Evolutionary conservation across 2,797 vertebrate genomes (phyloP), one percentile per base, ranked within the genome.

Genomic region (Parotocinclus haroldoi): DNA sequence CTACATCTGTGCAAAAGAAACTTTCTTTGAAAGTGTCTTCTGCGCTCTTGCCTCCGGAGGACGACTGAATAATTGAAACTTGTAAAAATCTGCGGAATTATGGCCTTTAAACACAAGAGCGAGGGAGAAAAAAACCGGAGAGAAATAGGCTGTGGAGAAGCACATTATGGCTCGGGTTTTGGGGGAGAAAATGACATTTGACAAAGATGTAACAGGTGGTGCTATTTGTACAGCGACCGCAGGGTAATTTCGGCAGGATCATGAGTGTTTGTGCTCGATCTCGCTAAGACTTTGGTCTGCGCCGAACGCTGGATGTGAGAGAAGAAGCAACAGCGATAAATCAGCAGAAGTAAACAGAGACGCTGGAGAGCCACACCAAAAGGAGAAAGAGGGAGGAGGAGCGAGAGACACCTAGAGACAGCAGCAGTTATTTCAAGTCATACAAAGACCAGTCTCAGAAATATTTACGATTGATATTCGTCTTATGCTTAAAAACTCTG

Each of bases 201-300:
- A 75, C 73, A 70, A 75, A 73, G 55, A 70, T 54, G 40, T 63
- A 67, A 61, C 42, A 62, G 69, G 65, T 67, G 55, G 66, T 44
- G 55, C 40, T 78, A 42, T 78, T 78, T 78, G 68, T 73, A 53
- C 38, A 63, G 45, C 63, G 58, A 67, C 56, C 58, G 61, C 56
- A 39, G 69, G n/a, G 66, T 72, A 78, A 75, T 78, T 75, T 78
- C 7, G 27, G 48, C 61, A 38, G 51, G 73, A 78, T 75, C 73
- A 72, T 39, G 56, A 73, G 61, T 58, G 63, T 69, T 73, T 76
- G 71, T 67, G 71, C 59, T 73, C 14, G 44, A 52, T 63, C 73
- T 63, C 53, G 45, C 42, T 63, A 63, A 75, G 60, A 67, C 61
- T 66, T 51, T 63, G 38, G 46, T 44, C 55, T 70, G 58, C 49